Conservation (phyloP, 2,888 invertebrate genomes). For the Antheraea assamensis region DNA sequence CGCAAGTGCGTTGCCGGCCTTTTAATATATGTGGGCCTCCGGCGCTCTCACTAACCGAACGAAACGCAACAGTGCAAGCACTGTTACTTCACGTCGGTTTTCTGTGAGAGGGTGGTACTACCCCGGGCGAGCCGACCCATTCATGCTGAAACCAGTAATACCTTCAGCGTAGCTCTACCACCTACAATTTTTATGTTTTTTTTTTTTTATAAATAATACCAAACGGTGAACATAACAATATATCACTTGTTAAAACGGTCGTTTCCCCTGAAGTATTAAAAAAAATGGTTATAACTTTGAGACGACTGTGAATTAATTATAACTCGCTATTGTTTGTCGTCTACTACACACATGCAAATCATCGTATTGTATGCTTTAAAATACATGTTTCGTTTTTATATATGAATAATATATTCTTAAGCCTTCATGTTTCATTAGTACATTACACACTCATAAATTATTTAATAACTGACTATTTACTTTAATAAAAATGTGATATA, state of each 20-base stretch:
- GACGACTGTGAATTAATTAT: constrained; percentile 8
- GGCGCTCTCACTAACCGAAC: too few relatives aligned
- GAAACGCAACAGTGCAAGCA: too few relatives aligned
- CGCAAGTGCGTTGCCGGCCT: too few relatives aligned
- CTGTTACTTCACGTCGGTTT: too few relatives aligned
- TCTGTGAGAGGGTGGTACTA: too few relatives aligned
- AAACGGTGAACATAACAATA: background rate
- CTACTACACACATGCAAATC: background rate
- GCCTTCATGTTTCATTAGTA: background rate
- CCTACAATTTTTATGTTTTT: too few relatives aligned
- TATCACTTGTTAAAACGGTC: background rate
- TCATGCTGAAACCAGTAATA: too few relatives aligned
- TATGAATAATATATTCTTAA: background rate
- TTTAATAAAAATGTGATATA: background rate
- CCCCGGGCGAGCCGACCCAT: too few relatives aligned
- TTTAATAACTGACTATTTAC: background rate
- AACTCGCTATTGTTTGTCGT: background rate
- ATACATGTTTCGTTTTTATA: background rate
- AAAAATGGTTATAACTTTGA: background rate
- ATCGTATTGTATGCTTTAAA: background rate
- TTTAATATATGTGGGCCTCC: too few relatives aligned
- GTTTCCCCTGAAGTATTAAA: background rate
- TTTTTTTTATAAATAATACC: background rate
- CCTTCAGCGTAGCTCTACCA: too few relatives aligned
- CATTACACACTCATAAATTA: background rate